phyloP scores from a whole-genome alignment of 2,113 vertebrate species.

The Vireo altiloquus region DNA sequence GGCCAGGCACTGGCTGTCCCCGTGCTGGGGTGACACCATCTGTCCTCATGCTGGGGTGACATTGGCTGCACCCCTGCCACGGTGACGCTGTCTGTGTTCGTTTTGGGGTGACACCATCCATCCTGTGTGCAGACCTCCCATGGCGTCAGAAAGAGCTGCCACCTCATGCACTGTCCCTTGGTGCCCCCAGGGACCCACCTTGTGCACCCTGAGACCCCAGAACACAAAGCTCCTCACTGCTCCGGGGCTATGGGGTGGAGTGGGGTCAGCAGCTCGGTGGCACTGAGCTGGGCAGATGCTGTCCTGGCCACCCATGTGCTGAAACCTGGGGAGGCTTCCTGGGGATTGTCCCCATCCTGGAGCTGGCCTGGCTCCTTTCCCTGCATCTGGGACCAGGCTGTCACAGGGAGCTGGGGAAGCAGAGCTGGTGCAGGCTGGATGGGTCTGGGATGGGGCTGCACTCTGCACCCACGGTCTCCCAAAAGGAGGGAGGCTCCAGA shows the following conservation, averaged over 20 bases:
- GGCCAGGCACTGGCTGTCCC: background rate
- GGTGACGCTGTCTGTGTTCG: fast-evolving
- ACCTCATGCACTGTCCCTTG: fast-evolving
- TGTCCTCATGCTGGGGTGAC: background rate
- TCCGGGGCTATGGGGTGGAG: fast-evolving
- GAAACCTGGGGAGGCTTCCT: too few relatives aligned
- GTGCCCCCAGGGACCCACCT: background rate
- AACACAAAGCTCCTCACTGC: fast-evolving
- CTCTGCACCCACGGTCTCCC: background rate
- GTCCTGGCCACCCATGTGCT: fast-evolving
- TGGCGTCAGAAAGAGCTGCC: background rate
- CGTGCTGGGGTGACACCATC: background rate
- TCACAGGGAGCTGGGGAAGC: background rate
- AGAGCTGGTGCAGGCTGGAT: background rate
- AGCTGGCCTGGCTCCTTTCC: background rate
- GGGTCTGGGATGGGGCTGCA: background rate
- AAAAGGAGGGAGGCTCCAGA: background rate
- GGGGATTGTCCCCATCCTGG: background rate
- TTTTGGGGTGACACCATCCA: fast-evolving
- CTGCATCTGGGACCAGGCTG: background rate
- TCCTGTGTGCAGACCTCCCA: background rate
- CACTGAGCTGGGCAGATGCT: fast-evolving
- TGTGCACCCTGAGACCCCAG: background rate
- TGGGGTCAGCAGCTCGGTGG: background rate
- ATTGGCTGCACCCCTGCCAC: background rate